Evolutionary conservation across 2,797 vertebrate genomes (phyloP).

Genomic region (Eutrigla gurnardus): DNA sequence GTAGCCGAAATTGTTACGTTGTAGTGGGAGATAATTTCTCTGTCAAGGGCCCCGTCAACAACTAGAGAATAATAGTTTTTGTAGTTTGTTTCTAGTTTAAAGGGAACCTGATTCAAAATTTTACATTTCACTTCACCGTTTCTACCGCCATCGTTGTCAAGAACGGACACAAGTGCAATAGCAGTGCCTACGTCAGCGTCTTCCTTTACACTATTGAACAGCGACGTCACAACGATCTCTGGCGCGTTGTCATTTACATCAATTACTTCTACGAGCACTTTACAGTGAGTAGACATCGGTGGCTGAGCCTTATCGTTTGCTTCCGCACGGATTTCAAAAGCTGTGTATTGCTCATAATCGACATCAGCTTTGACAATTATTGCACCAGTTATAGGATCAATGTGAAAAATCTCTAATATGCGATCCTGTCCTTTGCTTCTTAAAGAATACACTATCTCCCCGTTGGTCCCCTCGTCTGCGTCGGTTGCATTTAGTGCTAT

Average conservation of each 20-base stretch:
- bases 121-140: constrained; percentile 54
- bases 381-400: constrained; percentile 47
- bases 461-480: constrained; percentile 59
- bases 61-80: constrained; percentile 70
- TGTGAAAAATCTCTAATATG: constrained; percentile 42
- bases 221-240: constrained; percentile 58
- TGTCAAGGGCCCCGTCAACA: constrained; percentile 51
- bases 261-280: constrained; percentile 62
- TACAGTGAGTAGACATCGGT: constrained; percentile 52
- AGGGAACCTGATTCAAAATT: constrained; percentile 47
- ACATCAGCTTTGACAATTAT: constrained; percentile 45
- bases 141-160: constrained; percentile 60
- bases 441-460: constrained; percentile 50
- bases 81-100: constrained; percentile 67
- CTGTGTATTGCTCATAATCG: constrained; percentile 59
- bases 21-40: constrained; percentile 49
- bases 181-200: constrained; percentile 44
- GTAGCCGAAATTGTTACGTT: constrained; percentile 56
- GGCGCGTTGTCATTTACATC: constrained; percentile 71
- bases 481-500: constrained; percentile 59
- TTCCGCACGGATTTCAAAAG: constrained; percentile 54
- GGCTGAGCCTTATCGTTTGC: constrained; percentile 47
- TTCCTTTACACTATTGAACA: constrained; percentile 48
- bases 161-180: constrained; percentile 59
- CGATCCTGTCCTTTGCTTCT: constrained; percentile 33